Evolutionary conservation across 2,797 vertebrate species (phyloP), one percentile per base, ranked within the genome.

Genomic region (Leptatherina wallacei): DNA sequence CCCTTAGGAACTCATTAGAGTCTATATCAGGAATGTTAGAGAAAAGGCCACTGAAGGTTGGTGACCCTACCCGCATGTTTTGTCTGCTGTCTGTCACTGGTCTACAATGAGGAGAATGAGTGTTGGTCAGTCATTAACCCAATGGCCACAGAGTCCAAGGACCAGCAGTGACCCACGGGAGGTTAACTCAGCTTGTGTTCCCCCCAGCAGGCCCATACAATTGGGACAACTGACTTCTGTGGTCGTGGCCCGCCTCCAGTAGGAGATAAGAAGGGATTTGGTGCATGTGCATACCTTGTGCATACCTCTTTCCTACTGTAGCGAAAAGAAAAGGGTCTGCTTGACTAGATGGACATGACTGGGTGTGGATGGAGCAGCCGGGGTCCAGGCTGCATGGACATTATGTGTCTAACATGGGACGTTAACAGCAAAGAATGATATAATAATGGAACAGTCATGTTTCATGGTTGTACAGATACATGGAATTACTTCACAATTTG

Each of bases 201-300:
- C 79, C 84, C 80, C 83, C 78, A 66, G 69, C 47, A 63, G 85
- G 67, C 77, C 75, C 62, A 84, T 79, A 91, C 90, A 91, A 87
- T 89, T 44, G 52, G 71, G 81, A 75, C 69, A 60, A 74, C 83
- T 91, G 92, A 93, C 91, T 88, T 89, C 82, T 89, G 73, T 65
- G 83, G 80, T 82, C 29, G 3, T 62, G 68, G 74, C 65, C 76
- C 71, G 72, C 75, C 81, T 83, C 84, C 80, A 85, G 73, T 77
- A 68, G 85, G 73, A 92, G 93, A 93, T 94, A 90, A 93, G 89
- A 83, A 75, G 87, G 86, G 89, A 91, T 92, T 92, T 89, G 73
- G 77, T 86, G 83, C 77, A 81, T 32, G 30, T 32, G 30, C 30
- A 77, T 70, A 83, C 78, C 44, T 33, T 72, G 73, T 80, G 51